Evolutionary conservation across 2,113 vertebrate species (phyloP), one percentile per base, ranked within the genome.

Genomic region (Microtus oregoni): DNA sequence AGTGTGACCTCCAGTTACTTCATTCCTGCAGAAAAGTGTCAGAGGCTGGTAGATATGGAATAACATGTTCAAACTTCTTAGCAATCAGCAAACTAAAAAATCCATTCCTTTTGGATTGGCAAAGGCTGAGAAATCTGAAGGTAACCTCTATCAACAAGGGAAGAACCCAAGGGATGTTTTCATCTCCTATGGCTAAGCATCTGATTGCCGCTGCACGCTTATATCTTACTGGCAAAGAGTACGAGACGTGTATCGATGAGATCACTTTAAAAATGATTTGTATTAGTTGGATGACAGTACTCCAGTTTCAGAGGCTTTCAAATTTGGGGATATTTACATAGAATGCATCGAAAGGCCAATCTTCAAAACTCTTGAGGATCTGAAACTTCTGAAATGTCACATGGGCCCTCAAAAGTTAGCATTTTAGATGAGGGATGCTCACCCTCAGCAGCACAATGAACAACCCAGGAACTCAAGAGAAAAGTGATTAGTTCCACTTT

Each of bases 71-170:
- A 63, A 93, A 47, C 32, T 65, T 44, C 47, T 76, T 81, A 32
- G 58, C 68, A 89, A 72, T 17, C 17, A 58, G 4, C 44, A 20
- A 93, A 96, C 24, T 88, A 19, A 88, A 95, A 92, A 91, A 89
- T 68, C 68, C 13, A 89, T 50, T 61, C 79, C 47, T 94, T 90
- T 95, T 85, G 70, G 47, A 58, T 30, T n/a, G 14, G 13, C 70
- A 86, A 70, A 73, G 35, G 89, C 86, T 76, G 32, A 93, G 78
- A 93, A 95, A 63, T 79, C 20, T 83, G 24, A 78, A 95, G 61
- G 50, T 55, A 61, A 14, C 14, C 55, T 67, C 0, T 38, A 11
- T 67, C 70, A 41, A 76, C 30, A 85, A 72, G 30, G 28, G 93
- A 7, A 68, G 3, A 77, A 52, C 79, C 47, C 86, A 94, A 95